Base-by-base conservation (phyloP, 2,113 vertebrate species). In the Scytalopus superciliaris region DNA sequence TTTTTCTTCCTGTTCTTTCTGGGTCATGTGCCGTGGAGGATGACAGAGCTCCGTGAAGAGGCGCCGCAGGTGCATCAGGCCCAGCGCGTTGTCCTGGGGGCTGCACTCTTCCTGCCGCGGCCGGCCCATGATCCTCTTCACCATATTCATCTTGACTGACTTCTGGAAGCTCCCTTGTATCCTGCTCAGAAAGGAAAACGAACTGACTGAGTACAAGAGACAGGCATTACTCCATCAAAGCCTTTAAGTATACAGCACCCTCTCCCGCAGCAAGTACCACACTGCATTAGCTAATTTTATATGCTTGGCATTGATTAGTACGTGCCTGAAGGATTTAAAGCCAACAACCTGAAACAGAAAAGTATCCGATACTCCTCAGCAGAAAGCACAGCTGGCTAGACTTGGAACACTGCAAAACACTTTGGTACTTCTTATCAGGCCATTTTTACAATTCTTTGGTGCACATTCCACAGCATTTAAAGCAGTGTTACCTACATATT, bases 1-100 rank as follows among this genome's bases (percentile, higher is more conserved):
- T 78, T 99, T 99, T 95, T 99, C 99, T 90, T 99, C 99, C 96
- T 99, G 99, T 93, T 99, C 99, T 95, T 99, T 99, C 98, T 99
- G 99, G 49, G 99, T 99, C 99, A 99, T 99, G 97, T 99, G 99
- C 45, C 99, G 98, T 18, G 99, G 99, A 53, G 99, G 99, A 72
- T 99, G 99, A 94, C 99, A 99, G 70, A 99, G 97, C 91, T 99
- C 99, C 0, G 99, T 99, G 98, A 99, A 99, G 95, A 99, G 99
- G 67, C 99, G 98, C 14, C 99, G 99, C 85, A 99, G 98, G 93
- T 99, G 99, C 99, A 99, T 99, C 86, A 99, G 97, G 55, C 99
- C 99, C 86, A 99, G 98, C 0, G 99, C 99, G 0, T 99, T 99
- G 97, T 99, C 99, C 96, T 99, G 99, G 2, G 99, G 99, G 94